Evolutionary conservation across 2,888 invertebrate species (phyloP), one percentile per base, ranked within the genome.

Genomic region (Andrena minutula): DNA sequence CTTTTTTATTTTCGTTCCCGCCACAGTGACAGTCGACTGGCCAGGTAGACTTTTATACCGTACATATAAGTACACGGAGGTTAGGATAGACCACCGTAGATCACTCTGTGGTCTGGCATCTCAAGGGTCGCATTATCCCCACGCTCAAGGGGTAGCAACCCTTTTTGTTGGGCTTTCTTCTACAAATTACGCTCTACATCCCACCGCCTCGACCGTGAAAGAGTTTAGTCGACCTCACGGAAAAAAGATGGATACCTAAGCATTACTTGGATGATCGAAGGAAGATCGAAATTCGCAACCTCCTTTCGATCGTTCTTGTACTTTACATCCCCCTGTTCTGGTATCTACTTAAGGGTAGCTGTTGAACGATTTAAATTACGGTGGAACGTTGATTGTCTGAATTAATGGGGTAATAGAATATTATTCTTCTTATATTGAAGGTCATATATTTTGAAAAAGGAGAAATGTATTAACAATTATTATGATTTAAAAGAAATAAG

Each of bases 91-190:
- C 86, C 82, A 89, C 86, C 90, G 93, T 93, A 93, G 91, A 93
- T 93, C 93, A 93, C 93, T 92, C 91, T 89, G 91, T 68, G 90
- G 90, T 88, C 86, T 89, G 88, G 92, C 92, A 93, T 93, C 93
- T 93, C 93, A 92, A 88, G 93, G 93, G 93, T 93, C 93, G 89
- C 92, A 93, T 93, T 93, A 93, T 91, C 92, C 90, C 89, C 88
- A 83, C 86, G 83, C 81, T 78, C 80, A 66, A 63, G 76, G 80
- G 83, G 77, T 60, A 79, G 72, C 85, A 92, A 92, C 92, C 93
- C 93, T 93, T 93, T 93, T 93, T 92, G 91, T 90, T 89, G 88
- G 90, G 90, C 88, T 90, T 92, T 92, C 92, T 92, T 92, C 92
- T 88, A 91, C 93, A 93, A 93, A 93, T 93, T 93, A 93, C 91